Evolutionary conservation across 1,140 invertebrate genomes (phyloP).

Genomic region (Euschistus heros): DNA sequence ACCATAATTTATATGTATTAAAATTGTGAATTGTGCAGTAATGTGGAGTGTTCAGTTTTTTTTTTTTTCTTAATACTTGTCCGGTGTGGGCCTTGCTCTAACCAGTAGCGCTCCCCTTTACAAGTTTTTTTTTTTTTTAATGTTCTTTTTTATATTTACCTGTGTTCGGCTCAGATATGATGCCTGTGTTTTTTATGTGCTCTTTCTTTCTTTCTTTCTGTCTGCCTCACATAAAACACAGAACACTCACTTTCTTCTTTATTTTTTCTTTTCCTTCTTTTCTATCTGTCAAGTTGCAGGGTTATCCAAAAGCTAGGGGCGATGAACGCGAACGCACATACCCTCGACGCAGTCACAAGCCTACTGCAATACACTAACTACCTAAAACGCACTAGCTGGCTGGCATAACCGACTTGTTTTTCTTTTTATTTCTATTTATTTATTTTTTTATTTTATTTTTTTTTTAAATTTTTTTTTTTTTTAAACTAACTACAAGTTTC

Average conservation of each 20-base stretch:
- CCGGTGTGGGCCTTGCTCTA: constrained; percentile 8
- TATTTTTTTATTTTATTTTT: constrained; percentile 14
- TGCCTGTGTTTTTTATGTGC: constrained; percentile 35
- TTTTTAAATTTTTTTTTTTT: constrained; percentile 11
- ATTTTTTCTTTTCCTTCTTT: constrained; percentile 13
- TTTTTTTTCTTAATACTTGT: neutral
- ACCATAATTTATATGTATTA: neutral
- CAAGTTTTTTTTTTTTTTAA: constrained; percentile 7
- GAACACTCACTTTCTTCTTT: neutral
- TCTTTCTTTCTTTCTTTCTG: constrained; percentile 4
- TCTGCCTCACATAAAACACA: neutral
- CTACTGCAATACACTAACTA: constrained; percentile 25
- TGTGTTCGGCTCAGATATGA: constrained; percentile 49
- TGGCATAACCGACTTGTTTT: constrained; percentile 22
- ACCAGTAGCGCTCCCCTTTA: constrained; percentile 1
- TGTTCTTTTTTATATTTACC: neutral
- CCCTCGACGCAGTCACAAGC: constrained; percentile 22
- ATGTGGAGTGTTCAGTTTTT: neutral
- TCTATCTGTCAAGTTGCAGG: constrained; percentile 39
- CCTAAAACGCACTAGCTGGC: constrained; percentile 20
- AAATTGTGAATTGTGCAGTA: neutral
- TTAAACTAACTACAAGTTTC: constrained; percentile 9
- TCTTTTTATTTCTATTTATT: neutral
- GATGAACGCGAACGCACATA: constrained; percentile 25
- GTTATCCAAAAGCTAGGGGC: constrained; percentile 38